Conservation (phyloP, 2,888 invertebrate species). For the Ophioninae sp. region DNA sequence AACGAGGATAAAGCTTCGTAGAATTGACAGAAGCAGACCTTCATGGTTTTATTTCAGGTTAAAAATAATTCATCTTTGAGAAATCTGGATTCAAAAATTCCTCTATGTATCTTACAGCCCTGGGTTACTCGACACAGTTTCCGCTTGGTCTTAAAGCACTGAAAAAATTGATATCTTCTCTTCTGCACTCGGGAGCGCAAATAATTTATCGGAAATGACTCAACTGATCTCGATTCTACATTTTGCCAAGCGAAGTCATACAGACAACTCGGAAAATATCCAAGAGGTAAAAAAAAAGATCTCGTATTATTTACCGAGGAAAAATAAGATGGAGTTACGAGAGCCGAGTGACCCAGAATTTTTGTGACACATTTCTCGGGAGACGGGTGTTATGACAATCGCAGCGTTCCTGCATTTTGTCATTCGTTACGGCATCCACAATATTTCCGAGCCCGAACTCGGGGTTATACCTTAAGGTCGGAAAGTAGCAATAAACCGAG, state of each 20-base stretch:
- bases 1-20: too few species aligned
- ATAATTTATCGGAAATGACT: not conserved
- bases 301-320: not conserved
- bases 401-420: constrained; percentile 19
- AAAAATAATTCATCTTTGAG: too few species aligned
- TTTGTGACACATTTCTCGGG: constrained; percentile 19
- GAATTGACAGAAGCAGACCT: too few species aligned
- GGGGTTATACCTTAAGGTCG: constrained; percentile 11
- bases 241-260: not conserved
- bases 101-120: too few species aligned
- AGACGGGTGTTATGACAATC: constrained; percentile 18
- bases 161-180: too few species aligned
- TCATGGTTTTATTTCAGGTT: too few species aligned
- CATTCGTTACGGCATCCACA: constrained; percentile 11
- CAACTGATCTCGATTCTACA: not conserved
- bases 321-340: constrained; percentile 20
- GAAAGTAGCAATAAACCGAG: constrained; percentile 50
- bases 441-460: constrained; percentile 34
- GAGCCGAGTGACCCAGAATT: constrained; percentile 25
- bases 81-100: too few species aligned
- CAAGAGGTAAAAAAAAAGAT: not conserved
- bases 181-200: not conserved
- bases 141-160: too few species aligned
- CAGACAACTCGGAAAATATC: not conserved
- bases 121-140: too few species aligned